Conservation (phyloP, 1,140 invertebrate species). For the Eriocheir sinensis region DNA sequence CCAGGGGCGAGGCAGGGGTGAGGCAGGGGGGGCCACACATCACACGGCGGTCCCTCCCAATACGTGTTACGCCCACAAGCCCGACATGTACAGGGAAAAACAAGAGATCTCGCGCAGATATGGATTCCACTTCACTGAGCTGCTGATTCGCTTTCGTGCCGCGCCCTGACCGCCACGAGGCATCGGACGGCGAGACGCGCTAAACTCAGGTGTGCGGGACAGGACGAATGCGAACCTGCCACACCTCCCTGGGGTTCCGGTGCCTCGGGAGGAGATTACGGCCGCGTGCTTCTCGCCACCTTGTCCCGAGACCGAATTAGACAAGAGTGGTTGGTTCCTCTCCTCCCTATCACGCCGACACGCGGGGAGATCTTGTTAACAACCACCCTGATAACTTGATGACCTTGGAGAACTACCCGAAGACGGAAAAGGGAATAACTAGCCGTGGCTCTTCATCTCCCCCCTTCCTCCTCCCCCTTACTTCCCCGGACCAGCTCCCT, state of each 20-base stretch:
- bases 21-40: neutral
- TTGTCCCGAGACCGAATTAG: neutral
- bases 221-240: neutral
- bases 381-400: neutral
- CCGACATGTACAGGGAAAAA: neutral
- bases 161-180: neutral
- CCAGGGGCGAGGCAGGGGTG: neutral
- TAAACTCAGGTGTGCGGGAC: neutral
- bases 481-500: neutral
- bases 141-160: neutral
- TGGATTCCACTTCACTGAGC: neutral
- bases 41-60: neutral
- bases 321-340: neutral
- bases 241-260: neutral
- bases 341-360: neutral
- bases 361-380: neutral
- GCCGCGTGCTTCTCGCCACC: neutral
- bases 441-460: neutral
- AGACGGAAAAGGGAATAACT: neutral
- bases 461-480: neutral
- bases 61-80: neutral
- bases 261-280: neutral
- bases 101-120: neutral
- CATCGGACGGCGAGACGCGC: too few relatives aligned
- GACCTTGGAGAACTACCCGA: slow-evolving; percentile 20